Conservation (phyloP, 2,113 vertebrate species). For the Chaenocephalus aceratus region DNA sequence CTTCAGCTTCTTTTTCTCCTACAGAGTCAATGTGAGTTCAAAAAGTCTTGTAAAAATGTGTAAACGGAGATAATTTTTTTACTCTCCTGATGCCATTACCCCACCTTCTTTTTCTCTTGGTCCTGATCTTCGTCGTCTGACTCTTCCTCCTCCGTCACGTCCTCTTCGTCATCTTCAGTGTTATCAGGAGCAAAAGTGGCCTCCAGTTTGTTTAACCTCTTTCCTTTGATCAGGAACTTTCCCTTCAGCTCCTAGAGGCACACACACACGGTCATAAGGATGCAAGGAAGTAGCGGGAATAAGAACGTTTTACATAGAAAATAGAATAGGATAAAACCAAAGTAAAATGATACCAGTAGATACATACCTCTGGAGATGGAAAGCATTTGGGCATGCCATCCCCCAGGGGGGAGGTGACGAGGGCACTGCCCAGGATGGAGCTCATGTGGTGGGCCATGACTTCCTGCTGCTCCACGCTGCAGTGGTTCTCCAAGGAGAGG, state of each 20-base stretch:
- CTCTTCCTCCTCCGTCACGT: constrained; percentile 94
- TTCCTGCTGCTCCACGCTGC: constrained; percentile 92
- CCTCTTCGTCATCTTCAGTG: constrained; percentile 70
- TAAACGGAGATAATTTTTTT: background rate
- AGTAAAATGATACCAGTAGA: background rate
- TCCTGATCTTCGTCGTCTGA: constrained; percentile 83
- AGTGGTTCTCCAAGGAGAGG: constrained; percentile 97
- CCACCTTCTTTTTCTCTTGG: constrained; percentile 68
- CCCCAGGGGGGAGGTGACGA: constrained; percentile 88
- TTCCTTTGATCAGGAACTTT: constrained; percentile 95
- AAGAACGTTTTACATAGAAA: too few species aligned
- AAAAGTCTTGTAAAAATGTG: background rate
- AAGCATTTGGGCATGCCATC: constrained; percentile 84
- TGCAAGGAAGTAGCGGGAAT: too few species aligned
- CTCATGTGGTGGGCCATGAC: constrained; percentile 91
- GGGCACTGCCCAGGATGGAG: constrained; percentile 88
- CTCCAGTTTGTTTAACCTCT: constrained; percentile 90
- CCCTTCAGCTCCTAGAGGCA: constrained; percentile 89
- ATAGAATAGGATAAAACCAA: too few species aligned
- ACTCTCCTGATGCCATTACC: background rate
- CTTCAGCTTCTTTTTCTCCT: constrained; percentile 87
- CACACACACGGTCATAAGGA: too few species aligned
- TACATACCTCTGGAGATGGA: constrained; percentile 92
- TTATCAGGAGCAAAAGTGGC: constrained; percentile 68
- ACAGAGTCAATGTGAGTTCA: constrained; percentile 9